Percentiles rank a stretch among this genome's conserved stretches.
Conservation (phyloP, 2,888 invertebrate genomes). For the Polyommatus iphigenia region DNA sequence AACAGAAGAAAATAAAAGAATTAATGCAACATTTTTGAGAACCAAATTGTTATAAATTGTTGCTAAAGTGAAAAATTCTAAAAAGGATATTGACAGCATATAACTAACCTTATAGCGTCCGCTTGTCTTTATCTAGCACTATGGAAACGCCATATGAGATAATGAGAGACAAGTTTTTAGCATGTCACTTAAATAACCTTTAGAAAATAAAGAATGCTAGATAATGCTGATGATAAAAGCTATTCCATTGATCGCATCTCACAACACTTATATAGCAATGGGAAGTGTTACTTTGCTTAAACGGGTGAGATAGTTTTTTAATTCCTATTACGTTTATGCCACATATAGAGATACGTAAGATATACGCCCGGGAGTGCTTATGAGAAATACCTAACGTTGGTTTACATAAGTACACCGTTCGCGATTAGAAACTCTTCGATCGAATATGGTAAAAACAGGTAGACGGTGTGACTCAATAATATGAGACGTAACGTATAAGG, state of each 20-base stretch:
- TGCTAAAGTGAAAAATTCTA: too few relatives aligned
- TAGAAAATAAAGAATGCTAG: background rate
- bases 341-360: conserved; percentile 40
- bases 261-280: conserved; percentile 11
- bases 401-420: conserved; percentile 34
- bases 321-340: conserved; percentile 35
- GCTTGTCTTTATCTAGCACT: too few relatives aligned
- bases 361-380: conserved; percentile 47
- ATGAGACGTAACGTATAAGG: background rate
- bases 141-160: too few relatives aligned
- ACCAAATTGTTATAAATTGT: background rate
- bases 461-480: conserved; percentile 12
- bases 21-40: background rate
- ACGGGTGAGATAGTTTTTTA: conserved; percentile 42
- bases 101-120: too few relatives aligned
- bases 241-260: conserved; percentile 13
- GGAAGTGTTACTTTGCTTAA: conserved; percentile 37
- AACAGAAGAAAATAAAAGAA: background rate
- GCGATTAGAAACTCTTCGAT: conserved; percentile 15
- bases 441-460: conserved; percentile 17
- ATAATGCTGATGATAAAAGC: background rate
- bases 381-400: conserved; percentile 41
- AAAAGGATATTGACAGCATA: too few relatives aligned
- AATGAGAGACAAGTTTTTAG: too few relatives aligned
- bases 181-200: background rate